Base-by-base conservation (phyloP, 2,888 invertebrate species). In the Tachystola acroxantha region DNA sequence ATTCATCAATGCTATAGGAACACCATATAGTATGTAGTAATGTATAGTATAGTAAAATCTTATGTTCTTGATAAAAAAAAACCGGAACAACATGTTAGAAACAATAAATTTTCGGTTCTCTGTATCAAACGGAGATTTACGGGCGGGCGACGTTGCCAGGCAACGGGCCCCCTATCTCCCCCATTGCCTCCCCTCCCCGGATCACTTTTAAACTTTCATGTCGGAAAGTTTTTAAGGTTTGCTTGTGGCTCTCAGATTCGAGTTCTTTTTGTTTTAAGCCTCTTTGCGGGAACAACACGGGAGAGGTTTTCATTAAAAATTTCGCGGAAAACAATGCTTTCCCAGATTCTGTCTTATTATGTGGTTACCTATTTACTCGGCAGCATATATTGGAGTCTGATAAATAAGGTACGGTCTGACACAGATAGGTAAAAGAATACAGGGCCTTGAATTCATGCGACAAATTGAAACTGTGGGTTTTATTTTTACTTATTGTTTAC, bases 121-220 rank as follows among this genome's bases (percentile, higher is more conserved):
- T 63, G 66, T 71, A 73, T 63, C 68, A 73, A 73, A 68, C 80
- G 71, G 78, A 85, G 86, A 85, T 82, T 82, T 80, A 77, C 66
- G 74, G 77, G 73, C 59, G 58, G 73, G 73, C 54, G 75, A 72
- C 68, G 79, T 82, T 76, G 78, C 81, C 60, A 64, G 53, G 82
- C 81, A 80, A 82, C 84, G 61, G 48, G 48, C 57, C 52, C 42
- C 49, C 44, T 46, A 46, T 56, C 52, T 45, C 42, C 56, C 45
- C 36, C 45, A 50, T 41, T 34, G 51, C 54, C 47, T 42, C 49
- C 64, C 59, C 57, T 62, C 54, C 61, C 57, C 65, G 66, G 75
- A 82, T 81, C 84, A 84, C 85, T 86, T 86, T 86, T 86, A 85
- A 86, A 86, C 85, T 86, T 86, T 85, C 82, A 85, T 84, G 82